phyloP scores from a whole-genome alignment of 2,113 vertebrate species.

The Mus pahari region DNA sequence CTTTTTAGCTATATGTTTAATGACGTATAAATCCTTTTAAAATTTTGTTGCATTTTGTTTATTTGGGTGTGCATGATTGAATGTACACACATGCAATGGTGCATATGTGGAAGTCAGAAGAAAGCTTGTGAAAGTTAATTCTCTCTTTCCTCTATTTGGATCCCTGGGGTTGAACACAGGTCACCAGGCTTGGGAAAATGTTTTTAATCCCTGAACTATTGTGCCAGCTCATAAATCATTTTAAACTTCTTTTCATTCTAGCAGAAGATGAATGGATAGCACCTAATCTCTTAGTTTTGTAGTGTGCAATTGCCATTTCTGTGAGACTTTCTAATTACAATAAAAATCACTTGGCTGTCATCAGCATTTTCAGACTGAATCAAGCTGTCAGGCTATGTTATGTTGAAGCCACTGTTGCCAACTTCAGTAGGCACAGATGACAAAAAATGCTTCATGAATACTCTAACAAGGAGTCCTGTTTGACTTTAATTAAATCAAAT shows the following conservation, averaged over 20 bases:
- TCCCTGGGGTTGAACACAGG: not conserved
- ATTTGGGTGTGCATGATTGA: not conserved
- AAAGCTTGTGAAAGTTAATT: not conserved
- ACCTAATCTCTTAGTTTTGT: slow-evolving; percentile 44
- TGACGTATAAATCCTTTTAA: slow-evolving; percentile 81
- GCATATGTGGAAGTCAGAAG: not conserved
- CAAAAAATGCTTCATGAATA: slow-evolving; percentile 47
- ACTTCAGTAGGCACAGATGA: slow-evolving; percentile 74
- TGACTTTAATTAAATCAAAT: slow-evolving; percentile 79
- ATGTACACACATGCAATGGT: not conserved
- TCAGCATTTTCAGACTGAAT: slow-evolving; percentile 71
- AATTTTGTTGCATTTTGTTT: not conserved
- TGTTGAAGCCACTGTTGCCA: slow-evolving; percentile 73
- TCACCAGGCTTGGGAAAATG: not conserved
- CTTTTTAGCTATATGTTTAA: slow-evolving; percentile 81
- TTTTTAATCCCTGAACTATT: not conserved
- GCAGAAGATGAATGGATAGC: not conserved
- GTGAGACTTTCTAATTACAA: slow-evolving; percentile 71
- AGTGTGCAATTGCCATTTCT: slow-evolving; percentile 65
- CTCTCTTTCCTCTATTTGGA: not conserved
- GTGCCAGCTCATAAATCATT: not conserved
- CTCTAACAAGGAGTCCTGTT: slow-evolving; percentile 60
- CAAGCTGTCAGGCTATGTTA: slow-evolving; percentile 80
- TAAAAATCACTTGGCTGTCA: slow-evolving; percentile 60
- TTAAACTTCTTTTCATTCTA: slow-evolving; percentile 50